A percentile compares a stretch with the other conserved stretches of the same genome.
Evolutionary conservation across 2,797 vertebrate species (phyloP).

Genomic region (Oceanodroma leucorhoa): DNA sequence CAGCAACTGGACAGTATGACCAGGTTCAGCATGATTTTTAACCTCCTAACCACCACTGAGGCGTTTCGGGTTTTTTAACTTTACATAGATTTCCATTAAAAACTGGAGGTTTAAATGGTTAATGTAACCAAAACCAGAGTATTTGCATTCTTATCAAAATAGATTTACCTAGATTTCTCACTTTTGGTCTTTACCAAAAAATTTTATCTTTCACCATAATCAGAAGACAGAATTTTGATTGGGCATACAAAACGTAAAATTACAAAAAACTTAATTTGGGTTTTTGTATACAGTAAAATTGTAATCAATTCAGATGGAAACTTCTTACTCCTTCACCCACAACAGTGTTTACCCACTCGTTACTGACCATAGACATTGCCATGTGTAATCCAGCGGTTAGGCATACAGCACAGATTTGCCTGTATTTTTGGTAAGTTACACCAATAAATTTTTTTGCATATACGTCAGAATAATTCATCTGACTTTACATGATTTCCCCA

Average conservation of each 20-base stretch:
- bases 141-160: neutral
- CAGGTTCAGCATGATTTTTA: neutral
- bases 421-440: neutral
- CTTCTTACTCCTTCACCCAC: neutral
- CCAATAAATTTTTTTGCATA: neutral
- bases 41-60: accelerated
- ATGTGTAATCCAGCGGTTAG: neutral
- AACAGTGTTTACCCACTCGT: neutral
- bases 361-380: neutral
- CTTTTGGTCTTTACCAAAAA: neutral
- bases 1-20: neutral
- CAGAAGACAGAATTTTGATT: neutral
- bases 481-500: neutral
- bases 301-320: neutral
- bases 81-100: neutral
- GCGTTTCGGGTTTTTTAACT: neutral
- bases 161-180: neutral
- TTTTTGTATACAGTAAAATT: neutral
- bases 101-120: neutral
- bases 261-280: neutral
- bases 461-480: neutral
- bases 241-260: neutral
- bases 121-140: neutral
- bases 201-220: neutral
- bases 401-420: neutral